Percentiles rank a stretch among this genome's conserved stretches.
phyloP scores from a whole-genome alignment of 2,797 vertebrate genomes.

The Neosalanx taihuensis region DNA sequence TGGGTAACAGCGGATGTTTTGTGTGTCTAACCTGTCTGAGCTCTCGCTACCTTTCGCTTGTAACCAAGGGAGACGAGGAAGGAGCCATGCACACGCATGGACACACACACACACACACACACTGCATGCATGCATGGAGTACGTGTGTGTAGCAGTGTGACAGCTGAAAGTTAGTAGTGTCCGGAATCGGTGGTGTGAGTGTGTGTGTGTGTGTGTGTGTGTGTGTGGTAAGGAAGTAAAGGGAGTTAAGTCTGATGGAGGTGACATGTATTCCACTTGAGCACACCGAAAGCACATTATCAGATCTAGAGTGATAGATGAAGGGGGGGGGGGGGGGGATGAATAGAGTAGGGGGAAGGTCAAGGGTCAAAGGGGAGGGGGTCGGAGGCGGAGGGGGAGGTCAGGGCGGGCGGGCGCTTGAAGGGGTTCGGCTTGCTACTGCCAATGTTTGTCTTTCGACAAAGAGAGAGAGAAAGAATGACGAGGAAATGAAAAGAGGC shows the following conservation, averaged over 20 bases:
- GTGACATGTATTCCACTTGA: not conserved
- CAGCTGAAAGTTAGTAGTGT: not conserved
- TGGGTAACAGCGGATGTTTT: not conserved
- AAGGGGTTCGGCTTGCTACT: not conserved
- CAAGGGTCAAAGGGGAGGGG: not conserved
- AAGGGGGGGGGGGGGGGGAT: not conserved
- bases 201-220: not conserved
- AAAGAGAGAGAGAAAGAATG: not conserved
- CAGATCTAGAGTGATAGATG: not conserved
- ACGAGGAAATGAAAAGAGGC: not conserved
- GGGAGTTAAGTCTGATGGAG: not conserved
- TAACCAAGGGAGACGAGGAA: not conserved
- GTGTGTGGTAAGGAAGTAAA: too few species aligned
- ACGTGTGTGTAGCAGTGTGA: not conserved
- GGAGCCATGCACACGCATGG: not conserved
- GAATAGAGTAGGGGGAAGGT: not conserved
- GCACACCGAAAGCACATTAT: not conserved
- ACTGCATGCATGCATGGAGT: not conserved
- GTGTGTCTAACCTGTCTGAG: not conserved
- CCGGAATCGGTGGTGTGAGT: constrained; percentile 5
- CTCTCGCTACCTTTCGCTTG: not conserved
- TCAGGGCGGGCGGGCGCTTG: not conserved
- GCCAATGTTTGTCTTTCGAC: not conserved
- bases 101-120: not conserved
- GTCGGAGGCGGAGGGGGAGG: not conserved